Evolutionary conservation across 35 echinoderm and acorn worm species (phyloP).

Genomic region (Heliocidaris tuberculata): DNA sequence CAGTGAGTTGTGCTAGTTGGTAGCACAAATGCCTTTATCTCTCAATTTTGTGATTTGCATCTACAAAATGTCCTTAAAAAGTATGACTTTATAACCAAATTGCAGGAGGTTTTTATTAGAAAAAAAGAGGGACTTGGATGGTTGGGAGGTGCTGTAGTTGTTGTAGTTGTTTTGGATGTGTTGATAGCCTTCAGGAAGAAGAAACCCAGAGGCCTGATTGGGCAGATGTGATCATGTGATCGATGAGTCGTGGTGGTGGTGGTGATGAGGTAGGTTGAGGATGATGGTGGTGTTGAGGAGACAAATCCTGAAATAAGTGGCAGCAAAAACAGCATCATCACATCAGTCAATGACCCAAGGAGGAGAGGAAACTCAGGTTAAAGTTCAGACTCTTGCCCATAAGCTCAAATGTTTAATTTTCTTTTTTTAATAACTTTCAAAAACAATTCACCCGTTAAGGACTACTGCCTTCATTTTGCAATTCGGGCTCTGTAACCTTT

Average conservation of each 20-base stretch:
- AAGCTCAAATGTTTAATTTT: no score
- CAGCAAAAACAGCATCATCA: constrained; percentile 25
- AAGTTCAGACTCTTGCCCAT: not conserved
- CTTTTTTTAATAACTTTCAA: no score
- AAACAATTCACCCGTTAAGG: no score
- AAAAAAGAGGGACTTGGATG: not conserved
- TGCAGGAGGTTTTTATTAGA: not conserved
- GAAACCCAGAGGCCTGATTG: constrained; percentile 27
- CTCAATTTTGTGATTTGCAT: not conserved
- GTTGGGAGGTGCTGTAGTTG: not conserved
- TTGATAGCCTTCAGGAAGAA: constrained; percentile 6
- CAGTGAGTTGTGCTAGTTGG: no score
- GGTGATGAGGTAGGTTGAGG: constrained; percentile 28
- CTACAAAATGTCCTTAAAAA: not conserved
- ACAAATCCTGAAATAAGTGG: constrained; percentile 36
- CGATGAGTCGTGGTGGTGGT: constrained; percentile 13
- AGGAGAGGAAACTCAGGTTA: not conserved
- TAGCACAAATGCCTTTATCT: not conserved
- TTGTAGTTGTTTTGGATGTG: constrained; percentile 4
- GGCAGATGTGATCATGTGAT: constrained; percentile 37
- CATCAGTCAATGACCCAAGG: not conserved
- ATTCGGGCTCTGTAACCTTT: no score
- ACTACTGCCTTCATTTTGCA: no score
- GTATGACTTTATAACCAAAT: not conserved
- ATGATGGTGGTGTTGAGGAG: constrained; percentile 18